Evolutionary conservation across 2,113 vertebrate genomes (phyloP).

Genomic region (Syngnathus scovelli): DNA sequence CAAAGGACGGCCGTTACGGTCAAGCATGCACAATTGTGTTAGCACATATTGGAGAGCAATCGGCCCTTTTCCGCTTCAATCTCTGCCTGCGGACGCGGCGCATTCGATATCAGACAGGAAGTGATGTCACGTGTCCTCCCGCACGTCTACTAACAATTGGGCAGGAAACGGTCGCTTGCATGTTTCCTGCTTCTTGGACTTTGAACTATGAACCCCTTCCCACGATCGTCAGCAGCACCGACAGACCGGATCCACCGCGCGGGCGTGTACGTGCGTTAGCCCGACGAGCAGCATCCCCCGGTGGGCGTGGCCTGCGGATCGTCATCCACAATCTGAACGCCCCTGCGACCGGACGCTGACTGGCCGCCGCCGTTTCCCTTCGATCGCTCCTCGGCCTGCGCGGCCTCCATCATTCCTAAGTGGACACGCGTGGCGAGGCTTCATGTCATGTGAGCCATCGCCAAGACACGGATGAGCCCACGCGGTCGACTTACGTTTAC

Average conservation of each 20-base stretch:
- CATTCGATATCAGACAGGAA: background rate
- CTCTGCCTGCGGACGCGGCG: background rate
- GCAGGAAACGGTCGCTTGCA: background rate
- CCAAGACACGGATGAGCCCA: no score
- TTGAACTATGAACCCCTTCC: background rate
- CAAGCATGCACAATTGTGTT: background rate
- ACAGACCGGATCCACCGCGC: slow-evolving; percentile 10
- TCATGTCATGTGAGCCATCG: background rate
- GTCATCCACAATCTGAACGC: slow-evolving; percentile 96
- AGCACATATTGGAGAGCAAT: background rate
- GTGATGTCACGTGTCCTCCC: background rate
- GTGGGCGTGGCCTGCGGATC: slow-evolving; percentile 82
- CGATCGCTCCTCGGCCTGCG: slow-evolving; percentile 86
- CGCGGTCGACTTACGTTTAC: slow-evolving; percentile 83
- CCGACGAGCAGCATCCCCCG: slow-evolving; percentile 90
- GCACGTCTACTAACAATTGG: background rate
- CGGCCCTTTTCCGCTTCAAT: background rate
- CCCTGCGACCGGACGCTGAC: slow-evolving; percentile 76
- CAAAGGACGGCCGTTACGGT: background rate
- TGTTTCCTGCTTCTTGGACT: background rate
- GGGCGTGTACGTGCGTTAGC: slow-evolving; percentile 70
- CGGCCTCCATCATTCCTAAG: slow-evolving; percentile 95
- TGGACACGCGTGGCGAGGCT: background rate
- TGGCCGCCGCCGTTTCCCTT: slow-evolving; percentile 88
- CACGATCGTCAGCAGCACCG: background rate